Evolutionary conservation across 1,140 invertebrate species (phyloP).

Genomic region (Nephila pilipes): DNA sequence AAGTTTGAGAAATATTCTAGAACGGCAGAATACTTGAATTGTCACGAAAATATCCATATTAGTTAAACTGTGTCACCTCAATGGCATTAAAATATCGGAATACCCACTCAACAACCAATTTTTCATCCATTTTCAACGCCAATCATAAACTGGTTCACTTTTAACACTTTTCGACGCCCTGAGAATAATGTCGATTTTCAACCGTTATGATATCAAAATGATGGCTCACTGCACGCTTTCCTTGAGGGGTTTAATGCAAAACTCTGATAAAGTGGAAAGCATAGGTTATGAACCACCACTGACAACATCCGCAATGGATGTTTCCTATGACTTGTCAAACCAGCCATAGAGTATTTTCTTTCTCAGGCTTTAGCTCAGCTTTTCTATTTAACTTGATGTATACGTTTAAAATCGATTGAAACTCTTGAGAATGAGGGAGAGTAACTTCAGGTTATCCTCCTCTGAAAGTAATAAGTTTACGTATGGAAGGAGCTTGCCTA

Average conservation of each 20-base stretch:
- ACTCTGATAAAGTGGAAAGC: slow-evolving; percentile 25
- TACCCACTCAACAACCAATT: background rate
- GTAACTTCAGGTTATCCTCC: background rate
- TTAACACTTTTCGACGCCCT: background rate
- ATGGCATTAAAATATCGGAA: slow-evolving; percentile 13
- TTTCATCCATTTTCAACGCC: background rate
- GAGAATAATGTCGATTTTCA: slow-evolving; percentile 37
- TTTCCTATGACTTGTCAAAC: slow-evolving; percentile 23
- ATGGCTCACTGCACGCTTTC: background rate
- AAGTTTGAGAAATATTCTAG: background rate
- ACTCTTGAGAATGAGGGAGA: background rate
- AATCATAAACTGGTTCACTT: background rate
- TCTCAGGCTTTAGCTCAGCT: background rate
- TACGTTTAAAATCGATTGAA: slow-evolving; percentile 11
- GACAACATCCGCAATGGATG: background rate
- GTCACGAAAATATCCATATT: background rate
- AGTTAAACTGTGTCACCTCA: background rate
- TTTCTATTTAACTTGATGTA: background rate
- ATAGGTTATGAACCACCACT: background rate
- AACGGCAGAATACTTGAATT: background rate
- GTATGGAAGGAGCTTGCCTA: no score
- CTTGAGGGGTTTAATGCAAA: background rate
- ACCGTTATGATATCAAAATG: slow-evolving; percentile 27
- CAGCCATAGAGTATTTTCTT: background rate
- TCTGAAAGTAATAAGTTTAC: no score